phyloP scores from a whole-genome alignment of 2,797 vertebrate genomes.

The Pterois miles region DNA sequence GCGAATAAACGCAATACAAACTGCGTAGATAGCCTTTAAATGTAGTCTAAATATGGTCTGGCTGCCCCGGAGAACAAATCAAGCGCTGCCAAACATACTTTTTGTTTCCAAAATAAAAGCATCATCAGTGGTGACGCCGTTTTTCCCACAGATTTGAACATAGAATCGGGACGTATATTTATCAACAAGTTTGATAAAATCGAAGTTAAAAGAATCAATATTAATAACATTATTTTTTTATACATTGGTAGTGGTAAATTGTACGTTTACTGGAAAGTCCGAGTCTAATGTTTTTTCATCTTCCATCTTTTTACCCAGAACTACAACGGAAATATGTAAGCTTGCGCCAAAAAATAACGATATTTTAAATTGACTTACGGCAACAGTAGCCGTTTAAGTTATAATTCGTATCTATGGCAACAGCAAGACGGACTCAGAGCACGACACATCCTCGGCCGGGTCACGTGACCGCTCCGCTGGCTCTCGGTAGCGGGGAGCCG shows the following conservation, averaged over 20 bases:
- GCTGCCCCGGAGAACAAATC: not conserved
- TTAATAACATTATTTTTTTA: too few relatives aligned
- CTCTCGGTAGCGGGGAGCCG: not conserved
- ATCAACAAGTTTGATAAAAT: not conserved
- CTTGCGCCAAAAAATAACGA: too few relatives aligned
- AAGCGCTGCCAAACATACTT: not conserved
- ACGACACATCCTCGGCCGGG: not conserved
- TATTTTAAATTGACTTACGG: too few relatives aligned
- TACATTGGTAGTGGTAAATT: too few relatives aligned
- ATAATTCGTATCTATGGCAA: conserved; percentile 52
- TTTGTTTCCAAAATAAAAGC: conserved; percentile 18
- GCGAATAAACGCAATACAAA: not conserved
- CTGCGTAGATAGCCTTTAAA: not conserved
- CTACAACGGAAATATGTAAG: too few relatives aligned
- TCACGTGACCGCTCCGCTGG: conserved; percentile 52
- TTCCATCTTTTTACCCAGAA: too few relatives aligned
- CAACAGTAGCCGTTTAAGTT: not conserved
- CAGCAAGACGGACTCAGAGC: not conserved
- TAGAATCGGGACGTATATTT: not conserved
- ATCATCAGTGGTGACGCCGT: too few relatives aligned
- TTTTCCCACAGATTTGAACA: not conserved
- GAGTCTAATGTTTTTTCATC: not conserved
- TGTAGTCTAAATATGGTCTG: accelerated
- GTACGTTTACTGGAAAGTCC: not conserved
- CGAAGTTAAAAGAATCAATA: too few relatives aligned